These are phyloP conservation scores for Australoheros scitulus DNA, from an alignment of 2,113 vertebrate genomes.

Conservation along the genomic window DNA sequence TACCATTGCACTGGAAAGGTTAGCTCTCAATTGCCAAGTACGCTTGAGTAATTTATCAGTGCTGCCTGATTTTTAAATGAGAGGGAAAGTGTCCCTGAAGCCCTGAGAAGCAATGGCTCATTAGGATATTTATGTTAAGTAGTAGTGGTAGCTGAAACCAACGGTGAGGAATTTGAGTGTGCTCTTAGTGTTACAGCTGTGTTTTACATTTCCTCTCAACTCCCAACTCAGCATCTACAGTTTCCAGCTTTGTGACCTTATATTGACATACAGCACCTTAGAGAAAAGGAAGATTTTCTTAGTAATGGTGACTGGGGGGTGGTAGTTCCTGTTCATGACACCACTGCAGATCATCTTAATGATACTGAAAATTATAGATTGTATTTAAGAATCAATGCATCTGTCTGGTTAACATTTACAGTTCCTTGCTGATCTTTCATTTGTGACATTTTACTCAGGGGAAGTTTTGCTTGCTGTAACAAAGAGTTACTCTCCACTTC, in stretches of 20 bases:
- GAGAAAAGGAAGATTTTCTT: slow-evolving; percentile 21
- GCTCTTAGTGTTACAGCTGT: slow-evolving; percentile 53
- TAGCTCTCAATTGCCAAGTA: slow-evolving; percentile 22
- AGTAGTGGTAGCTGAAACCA: slow-evolving; percentile 19
- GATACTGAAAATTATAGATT: not conserved
- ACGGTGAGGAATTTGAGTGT: slow-evolving; percentile 14
- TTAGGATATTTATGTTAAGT: slow-evolving; percentile 15
- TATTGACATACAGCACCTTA: slow-evolving; percentile 42
- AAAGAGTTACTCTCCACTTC: not conserved
- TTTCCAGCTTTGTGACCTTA: slow-evolving; percentile 44
- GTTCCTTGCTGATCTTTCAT: not conserved
- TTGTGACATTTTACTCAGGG: not conserved
- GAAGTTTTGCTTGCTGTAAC: not conserved
- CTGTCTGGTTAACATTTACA: not conserved
- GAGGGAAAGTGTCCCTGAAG: not conserved
- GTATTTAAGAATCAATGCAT: not conserved
- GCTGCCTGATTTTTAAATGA: not conserved
- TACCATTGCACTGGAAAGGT: slow-evolving; percentile 88
- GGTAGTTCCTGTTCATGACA: not conserved
- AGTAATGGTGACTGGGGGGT: not conserved
- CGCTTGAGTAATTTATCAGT: not conserved
- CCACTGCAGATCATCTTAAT: not conserved
- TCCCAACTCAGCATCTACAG: slow-evolving; percentile 36
- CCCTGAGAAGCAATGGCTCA: not conserved
- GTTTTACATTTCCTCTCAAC: slow-evolving; percentile 67